Conservation (phyloP, 2,113 vertebrate genomes). For the Phyllopteryx taeniolatus region DNA sequence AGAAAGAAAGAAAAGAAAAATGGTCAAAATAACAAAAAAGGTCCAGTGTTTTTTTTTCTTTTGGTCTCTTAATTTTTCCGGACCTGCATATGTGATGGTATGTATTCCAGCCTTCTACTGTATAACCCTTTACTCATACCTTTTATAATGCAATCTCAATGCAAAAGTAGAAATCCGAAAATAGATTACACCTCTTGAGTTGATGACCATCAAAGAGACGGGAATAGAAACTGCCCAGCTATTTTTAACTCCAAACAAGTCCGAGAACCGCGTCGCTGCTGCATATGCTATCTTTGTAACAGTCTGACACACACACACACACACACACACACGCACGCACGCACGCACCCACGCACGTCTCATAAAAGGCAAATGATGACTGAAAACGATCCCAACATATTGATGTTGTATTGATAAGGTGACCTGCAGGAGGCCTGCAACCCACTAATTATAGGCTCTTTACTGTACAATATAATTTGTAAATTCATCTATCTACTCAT, state of each 20-base stretch:
- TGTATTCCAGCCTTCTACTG: background rate
- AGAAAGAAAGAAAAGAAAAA: too few species aligned
- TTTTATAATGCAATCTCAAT: background rate
- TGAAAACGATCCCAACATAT: too few species aligned
- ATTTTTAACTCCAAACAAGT: slow-evolving; percentile 3
- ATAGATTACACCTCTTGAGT: background rate
- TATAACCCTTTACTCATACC: background rate
- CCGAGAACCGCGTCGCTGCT: background rate
- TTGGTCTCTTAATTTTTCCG: background rate
- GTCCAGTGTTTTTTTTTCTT: too few species aligned
- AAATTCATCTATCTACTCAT: too few species aligned
- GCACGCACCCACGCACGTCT: too few species aligned
- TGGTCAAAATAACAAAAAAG: too few species aligned
- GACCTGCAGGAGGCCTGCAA: too few species aligned
- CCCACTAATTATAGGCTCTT: too few species aligned
- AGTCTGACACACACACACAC: slow-evolving; percentile 14
- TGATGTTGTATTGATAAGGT: too few species aligned
- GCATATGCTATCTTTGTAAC: background rate
- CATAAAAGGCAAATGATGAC: too few species aligned
- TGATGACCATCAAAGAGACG: slow-evolving; percentile 6
- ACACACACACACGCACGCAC: too few species aligned
- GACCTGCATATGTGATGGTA: background rate
- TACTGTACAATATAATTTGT: too few species aligned
- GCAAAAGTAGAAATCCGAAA: background rate
- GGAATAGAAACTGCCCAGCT: background rate